phyloP scores from a whole-genome alignment of 1,140 invertebrate genomes.

The Proctacanthus coquilletti region DNA sequence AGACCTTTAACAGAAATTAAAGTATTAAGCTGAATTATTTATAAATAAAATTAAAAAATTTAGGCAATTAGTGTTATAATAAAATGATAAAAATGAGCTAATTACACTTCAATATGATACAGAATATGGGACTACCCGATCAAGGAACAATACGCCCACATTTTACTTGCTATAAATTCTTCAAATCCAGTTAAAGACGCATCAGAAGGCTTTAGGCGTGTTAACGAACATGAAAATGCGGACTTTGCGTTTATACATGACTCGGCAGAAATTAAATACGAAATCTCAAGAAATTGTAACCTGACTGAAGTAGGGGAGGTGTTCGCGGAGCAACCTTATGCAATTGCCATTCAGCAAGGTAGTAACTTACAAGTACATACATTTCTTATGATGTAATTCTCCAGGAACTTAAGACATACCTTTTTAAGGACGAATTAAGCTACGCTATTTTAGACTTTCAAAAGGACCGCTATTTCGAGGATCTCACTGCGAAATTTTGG shows the following conservation, averaged over 20 bases:
- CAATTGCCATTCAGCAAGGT: slow-evolving; percentile 73
- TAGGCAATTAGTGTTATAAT: background rate
- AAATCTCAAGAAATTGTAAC: slow-evolving; percentile 68
- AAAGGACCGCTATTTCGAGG: slow-evolving; percentile 70
- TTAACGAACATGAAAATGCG: slow-evolving; percentile 56
- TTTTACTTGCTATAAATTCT: slow-evolving; percentile 65
- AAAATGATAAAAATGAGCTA: background rate
- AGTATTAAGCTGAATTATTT: too few relatives aligned
- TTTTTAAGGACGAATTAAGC: slow-evolving; percentile 61
- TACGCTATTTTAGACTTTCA: slow-evolving; percentile 64
- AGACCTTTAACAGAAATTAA: too few relatives aligned
- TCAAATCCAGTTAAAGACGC: slow-evolving; percentile 51
- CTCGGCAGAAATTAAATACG: slow-evolving; percentile 68
- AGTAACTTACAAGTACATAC: slow-evolving; percentile 37
- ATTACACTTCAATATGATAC: slow-evolving; percentile 34
- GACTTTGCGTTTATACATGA: slow-evolving; percentile 85
- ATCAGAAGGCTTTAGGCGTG: slow-evolving; percentile 58
- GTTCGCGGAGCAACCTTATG: slow-evolving; percentile 78
- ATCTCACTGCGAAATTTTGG: slow-evolving; percentile 64
- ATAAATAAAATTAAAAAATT: background rate
- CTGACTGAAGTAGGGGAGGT: slow-evolving; percentile 74
- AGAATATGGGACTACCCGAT: slow-evolving; percentile 89
- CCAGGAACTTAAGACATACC: background rate
- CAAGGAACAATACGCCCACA: slow-evolving; percentile 77
- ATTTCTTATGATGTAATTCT: background rate